These are phyloP conservation scores for Oncorhynchus keta DNA, from an alignment of 2,113 vertebrate genomes.

Conservation along the genomic window DNA sequence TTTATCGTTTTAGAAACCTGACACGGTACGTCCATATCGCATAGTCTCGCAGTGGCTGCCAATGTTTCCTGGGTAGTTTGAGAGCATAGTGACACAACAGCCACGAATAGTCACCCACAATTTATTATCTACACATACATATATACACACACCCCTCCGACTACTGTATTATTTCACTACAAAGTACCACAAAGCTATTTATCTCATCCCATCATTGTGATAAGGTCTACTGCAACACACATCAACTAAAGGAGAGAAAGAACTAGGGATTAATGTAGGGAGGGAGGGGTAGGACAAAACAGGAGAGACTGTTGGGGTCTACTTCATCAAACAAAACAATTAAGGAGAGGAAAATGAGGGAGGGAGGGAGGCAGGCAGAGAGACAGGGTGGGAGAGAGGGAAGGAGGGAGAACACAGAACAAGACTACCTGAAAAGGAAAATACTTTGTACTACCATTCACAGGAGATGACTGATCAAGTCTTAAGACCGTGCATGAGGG, in stretches of 20 bases:
- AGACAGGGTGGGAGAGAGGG: neutral
- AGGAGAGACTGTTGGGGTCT: neutral
- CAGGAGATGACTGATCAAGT: conserved; percentile 61
- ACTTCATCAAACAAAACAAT: neutral
- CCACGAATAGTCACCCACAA: conserved; percentile 49
- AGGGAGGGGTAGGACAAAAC: neutral
- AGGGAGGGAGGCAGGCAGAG: neutral
- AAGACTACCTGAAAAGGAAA: conserved; percentile 39
- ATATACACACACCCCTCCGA: neutral
- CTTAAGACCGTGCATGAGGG: conserved; percentile 53
- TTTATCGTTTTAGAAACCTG: conserved; percentile 41
- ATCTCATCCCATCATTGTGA: conserved; percentile 58
- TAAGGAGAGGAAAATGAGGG: conserved; percentile 1
- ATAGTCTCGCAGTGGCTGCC: conserved; percentile 40
- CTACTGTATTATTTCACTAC: conserved; percentile 59
- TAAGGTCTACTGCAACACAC: conserved; percentile 62
- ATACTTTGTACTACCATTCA: conserved; percentile 64
- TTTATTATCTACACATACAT: conserved; percentile 44
- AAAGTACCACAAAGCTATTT: conserved; percentile 60
- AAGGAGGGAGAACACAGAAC: conserved; percentile 32
- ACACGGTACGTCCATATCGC: conserved; percentile 44
- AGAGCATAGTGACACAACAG: conserved; percentile 8
- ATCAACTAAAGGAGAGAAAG: conserved; percentile 11
- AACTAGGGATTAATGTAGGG: neutral
- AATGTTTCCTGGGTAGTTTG: conserved; percentile 31